These are phyloP conservation scores for Araneus ventricosus DNA, from an alignment of 1,140 invertebrate species.

Conservation along the genomic window DNA sequence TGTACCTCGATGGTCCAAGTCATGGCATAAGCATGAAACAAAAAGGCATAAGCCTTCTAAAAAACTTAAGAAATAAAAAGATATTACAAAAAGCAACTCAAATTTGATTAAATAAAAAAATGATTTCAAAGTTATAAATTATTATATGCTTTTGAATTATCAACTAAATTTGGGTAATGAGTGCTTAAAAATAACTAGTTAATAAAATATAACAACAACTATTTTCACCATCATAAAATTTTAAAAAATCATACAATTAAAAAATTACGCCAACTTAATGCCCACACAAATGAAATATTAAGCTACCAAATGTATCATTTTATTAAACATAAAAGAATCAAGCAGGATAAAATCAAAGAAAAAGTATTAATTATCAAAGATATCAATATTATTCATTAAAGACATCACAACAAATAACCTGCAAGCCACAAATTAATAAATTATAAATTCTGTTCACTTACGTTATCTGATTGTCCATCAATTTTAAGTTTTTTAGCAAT, in stretches of 20 bases:
- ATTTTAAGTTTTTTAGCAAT: constrained; percentile 85
- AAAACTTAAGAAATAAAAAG: constrained; percentile 78
- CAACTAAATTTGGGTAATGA: too few relatives aligned
- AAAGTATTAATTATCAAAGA: not conserved
- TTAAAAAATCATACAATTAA: too few relatives aligned
- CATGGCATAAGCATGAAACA: constrained; percentile 97
- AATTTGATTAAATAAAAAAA: not conserved
- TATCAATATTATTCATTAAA: not conserved
- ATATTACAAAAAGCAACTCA: not conserved
- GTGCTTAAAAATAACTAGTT: too few relatives aligned
- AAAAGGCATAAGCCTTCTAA: constrained; percentile 93
- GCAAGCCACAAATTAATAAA: not conserved
- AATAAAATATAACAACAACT: too few relatives aligned
- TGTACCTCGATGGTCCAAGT: constrained; percentile 90
- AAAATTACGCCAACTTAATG: too few relatives aligned
- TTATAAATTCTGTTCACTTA: constrained; percentile 78
- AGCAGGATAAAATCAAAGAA: not conserved
- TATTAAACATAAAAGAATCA: too few relatives aligned
- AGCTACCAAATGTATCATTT: too few relatives aligned
- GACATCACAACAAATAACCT: not conserved
- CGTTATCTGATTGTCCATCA: constrained; percentile 84
- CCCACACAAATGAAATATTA: too few relatives aligned
- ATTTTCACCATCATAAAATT: too few relatives aligned
- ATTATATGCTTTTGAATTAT: too few relatives aligned
- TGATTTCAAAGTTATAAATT: not conserved